phyloP scores from a whole-genome alignment of 2,888 invertebrate genomes.

The Pemphredon lugubris region DNA sequence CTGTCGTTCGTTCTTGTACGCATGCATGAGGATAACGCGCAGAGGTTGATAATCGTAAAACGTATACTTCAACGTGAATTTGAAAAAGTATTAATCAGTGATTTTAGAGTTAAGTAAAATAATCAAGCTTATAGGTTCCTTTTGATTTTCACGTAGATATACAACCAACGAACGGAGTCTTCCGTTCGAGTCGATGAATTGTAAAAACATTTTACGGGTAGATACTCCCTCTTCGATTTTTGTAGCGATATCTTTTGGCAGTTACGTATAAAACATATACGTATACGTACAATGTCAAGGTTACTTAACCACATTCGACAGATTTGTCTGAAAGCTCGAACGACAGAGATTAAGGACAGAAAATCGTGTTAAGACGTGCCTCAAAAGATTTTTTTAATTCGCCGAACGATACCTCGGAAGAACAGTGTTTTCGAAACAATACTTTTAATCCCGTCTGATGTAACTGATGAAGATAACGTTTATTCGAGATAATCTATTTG shows the following conservation, averaged over 20 bases:
- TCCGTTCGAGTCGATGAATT: neutral
- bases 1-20: conserved; percentile 50
- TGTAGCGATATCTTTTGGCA: neutral
- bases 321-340: conserved; percentile 27
- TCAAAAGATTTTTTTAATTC: conserved; percentile 35
- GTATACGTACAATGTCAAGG: neutral
- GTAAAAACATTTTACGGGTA: neutral
- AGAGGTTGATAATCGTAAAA: neutral
- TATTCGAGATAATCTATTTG: neutral
- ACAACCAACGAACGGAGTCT: neutral
- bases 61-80: conserved; percentile 9
- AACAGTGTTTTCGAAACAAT: neutral
- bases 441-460: too few species aligned
- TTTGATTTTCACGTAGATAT: conserved; percentile 1
- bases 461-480: neutral
- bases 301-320: neutral
- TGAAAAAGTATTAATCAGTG: conserved; percentile 27
- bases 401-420: conserved; percentile 10
- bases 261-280: neutral
- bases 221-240: neutral
- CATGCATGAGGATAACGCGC: neutral
- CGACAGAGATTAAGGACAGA: conserved; percentile 44
- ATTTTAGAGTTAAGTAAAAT: conserved; percentile 28
- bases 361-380: conserved; percentile 45
- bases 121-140: conserved; percentile 14